These are phyloP conservation scores for Azorinus chamasolen DNA, from an alignment of 2,888 invertebrate species.

Conservation along the genomic window DNA sequence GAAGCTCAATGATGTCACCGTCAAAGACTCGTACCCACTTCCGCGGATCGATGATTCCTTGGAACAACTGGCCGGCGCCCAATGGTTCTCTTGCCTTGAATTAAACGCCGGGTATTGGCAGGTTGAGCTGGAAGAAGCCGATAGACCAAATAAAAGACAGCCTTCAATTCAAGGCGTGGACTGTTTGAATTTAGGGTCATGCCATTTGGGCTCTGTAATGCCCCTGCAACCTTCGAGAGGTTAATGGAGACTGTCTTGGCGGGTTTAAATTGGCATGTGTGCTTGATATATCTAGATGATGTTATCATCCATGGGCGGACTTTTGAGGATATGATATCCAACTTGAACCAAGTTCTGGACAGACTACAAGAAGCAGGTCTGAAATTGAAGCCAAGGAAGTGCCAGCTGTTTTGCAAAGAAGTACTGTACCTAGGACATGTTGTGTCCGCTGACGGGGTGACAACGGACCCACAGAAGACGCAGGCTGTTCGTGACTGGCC, in stretches of 20 bases:
- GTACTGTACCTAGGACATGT: constrained; percentile 34
- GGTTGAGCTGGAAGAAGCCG: constrained; percentile 30
- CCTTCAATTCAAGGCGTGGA: constrained; percentile 2
- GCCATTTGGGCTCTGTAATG: no score
- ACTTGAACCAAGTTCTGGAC: constrained; percentile 24
- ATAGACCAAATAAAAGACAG: constrained; percentile 15
- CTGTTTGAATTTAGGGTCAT: constrained; percentile 8
- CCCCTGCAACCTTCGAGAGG: constrained; percentile 48
- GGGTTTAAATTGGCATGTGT: constrained; percentile 43
- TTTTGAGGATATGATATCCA: constrained; percentile 29
- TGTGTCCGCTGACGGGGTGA: constrained; percentile 19
- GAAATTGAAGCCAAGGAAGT: constrained; percentile 47
- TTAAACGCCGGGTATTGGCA: constrained; percentile 54
- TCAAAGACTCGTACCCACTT: constrained; percentile 26
- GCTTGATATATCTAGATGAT: constrained; percentile 43
- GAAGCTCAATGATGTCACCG: constrained; percentile 26
- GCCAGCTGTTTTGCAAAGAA: constrained; percentile 19
- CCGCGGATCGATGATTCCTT: constrained; percentile 23
- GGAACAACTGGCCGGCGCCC: constrained; percentile 6
- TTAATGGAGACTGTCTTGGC: constrained; percentile 43
- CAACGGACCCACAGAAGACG: constrained; percentile 24
- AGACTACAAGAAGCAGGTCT: constrained; percentile 30
- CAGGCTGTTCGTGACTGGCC: no score
- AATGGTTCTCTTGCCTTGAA: constrained; percentile 36
- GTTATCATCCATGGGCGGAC: constrained; percentile 33